Conservation (phyloP, 2,113 vertebrate genomes). For the Rhizomys pruinosus region DNA sequence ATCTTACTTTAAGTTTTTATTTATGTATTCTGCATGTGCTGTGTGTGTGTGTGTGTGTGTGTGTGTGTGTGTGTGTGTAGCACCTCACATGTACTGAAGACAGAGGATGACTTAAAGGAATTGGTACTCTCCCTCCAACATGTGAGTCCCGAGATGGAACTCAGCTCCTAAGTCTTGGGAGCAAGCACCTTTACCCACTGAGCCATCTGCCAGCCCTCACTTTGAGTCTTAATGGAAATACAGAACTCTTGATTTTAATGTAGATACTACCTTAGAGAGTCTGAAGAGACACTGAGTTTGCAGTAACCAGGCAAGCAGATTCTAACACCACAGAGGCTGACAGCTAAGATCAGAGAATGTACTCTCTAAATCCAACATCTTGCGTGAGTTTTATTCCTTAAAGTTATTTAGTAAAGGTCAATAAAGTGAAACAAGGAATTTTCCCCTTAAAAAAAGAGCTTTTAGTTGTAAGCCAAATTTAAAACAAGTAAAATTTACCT, state of each 20-base stretch:
- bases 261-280: not conserved
- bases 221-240: constrained; percentile 57
- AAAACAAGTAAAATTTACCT: constrained; percentile 27
- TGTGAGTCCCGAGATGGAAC: not conserved
- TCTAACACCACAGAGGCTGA: not conserved
- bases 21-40: not conserved
- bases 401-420: constrained; percentile 15
- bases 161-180: not conserved
- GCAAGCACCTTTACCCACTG: not conserved
- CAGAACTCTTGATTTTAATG: not conserved
- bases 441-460: not conserved
- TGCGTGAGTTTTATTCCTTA: not conserved
- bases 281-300: not conserved
- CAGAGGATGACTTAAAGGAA: not conserved
- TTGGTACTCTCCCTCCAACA: not conserved
- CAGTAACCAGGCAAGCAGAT: constrained; percentile 35
- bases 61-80: not conserved
- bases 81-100: not conserved
- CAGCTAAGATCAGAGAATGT: constrained; percentile 35
- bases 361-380: constrained; percentile 14
- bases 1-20: not conserved
- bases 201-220: not conserved
- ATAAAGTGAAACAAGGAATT: constrained; percentile 32
- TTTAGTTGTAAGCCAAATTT: not conserved
- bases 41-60: not conserved